Conservation (phyloP, 1,140 invertebrate genomes). For the Anthonomus grandis region DNA sequence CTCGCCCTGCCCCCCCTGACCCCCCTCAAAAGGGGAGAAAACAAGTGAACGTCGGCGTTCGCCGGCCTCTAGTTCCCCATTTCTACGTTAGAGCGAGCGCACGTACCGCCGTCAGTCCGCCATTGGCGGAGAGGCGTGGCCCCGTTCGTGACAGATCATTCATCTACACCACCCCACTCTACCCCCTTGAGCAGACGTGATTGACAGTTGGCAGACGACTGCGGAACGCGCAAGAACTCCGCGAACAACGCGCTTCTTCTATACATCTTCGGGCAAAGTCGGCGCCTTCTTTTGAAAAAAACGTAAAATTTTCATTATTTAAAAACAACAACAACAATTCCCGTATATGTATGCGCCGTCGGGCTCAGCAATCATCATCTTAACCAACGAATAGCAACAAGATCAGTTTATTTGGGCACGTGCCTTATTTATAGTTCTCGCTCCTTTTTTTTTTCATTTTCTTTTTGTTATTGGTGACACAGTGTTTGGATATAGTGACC, state of each 20-base stretch:
- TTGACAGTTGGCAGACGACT: conserved; percentile 67
- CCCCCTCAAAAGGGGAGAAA: not conserved
- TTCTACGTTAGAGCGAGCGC: conserved; percentile 35
- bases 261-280: no score
- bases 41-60: conserved; percentile 10
- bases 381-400: conserved; percentile 25
- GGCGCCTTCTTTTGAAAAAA: no score
- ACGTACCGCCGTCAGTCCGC: conserved; percentile 32
- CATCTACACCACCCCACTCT: conserved; percentile 53
- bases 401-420: no score
- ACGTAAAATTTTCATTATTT: conserved; percentile 29
- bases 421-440: conserved; percentile 33
- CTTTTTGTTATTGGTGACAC: no score
- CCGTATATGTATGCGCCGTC: conserved; percentile 39
- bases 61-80: conserved; percentile 28
- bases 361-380: conserved; percentile 28
- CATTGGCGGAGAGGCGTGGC: conserved; percentile 45
- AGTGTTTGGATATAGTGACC: no score
- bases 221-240: conserved; percentile 60
- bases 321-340: conserved; percentile 38
- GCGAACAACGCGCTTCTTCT: no score
- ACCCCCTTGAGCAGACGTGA: conserved; percentile 53
- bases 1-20: no score
- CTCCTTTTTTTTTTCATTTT: no score
- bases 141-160: conserved; percentile 47